A percentile compares a stretch with the other conserved stretches of the same genome.
phyloP scores from a whole-genome alignment of 2,113 vertebrate species.

The Tyrannus savana region DNA sequence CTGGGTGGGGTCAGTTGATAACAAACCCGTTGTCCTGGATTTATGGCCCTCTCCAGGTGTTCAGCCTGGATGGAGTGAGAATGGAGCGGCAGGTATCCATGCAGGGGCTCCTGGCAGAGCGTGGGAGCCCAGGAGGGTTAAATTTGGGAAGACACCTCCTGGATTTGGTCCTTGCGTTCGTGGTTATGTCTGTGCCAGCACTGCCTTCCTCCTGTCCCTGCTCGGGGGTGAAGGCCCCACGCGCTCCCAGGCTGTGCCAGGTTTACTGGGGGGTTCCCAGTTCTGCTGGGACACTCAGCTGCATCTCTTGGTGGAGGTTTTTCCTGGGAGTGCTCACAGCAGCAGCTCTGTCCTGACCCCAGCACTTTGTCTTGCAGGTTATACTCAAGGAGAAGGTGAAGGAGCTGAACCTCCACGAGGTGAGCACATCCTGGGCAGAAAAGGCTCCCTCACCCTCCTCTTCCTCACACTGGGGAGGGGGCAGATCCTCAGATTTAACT shows the following conservation, averaged over 20 bases:
- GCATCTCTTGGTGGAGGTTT: neutral
- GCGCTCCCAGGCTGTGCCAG: neutral
- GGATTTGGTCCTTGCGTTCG: neutral
- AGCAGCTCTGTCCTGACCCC: neutral
- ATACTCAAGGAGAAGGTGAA: slow-evolving; percentile 99
- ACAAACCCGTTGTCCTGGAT: neutral
- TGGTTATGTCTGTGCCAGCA: neutral
- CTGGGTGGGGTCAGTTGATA: neutral
- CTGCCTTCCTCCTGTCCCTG: neutral
- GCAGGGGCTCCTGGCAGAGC: neutral
- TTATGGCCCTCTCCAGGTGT: neutral
- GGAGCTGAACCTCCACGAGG: slow-evolving; percentile 97
- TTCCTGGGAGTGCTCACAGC: rapidly evolving
- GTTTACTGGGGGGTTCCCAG: neutral
- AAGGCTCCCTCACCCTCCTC: neutral
- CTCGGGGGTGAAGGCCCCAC: rapidly evolving
- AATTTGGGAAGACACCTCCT: neutral
- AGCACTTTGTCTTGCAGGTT: slow-evolving; percentile 80
- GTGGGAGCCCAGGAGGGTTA: neutral
- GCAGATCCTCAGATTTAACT: no score
- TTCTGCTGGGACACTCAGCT: rapidly evolving
- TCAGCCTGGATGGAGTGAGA: neutral
- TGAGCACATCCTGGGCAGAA: slow-evolving; percentile 60
- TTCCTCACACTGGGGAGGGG: neutral
- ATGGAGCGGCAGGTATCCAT: neutral